A percentile compares a stretch with the other conserved stretches of the same genome.
Conservation (phyloP, 2,797 vertebrate genomes). For the Anguilla megastoma region DNA sequence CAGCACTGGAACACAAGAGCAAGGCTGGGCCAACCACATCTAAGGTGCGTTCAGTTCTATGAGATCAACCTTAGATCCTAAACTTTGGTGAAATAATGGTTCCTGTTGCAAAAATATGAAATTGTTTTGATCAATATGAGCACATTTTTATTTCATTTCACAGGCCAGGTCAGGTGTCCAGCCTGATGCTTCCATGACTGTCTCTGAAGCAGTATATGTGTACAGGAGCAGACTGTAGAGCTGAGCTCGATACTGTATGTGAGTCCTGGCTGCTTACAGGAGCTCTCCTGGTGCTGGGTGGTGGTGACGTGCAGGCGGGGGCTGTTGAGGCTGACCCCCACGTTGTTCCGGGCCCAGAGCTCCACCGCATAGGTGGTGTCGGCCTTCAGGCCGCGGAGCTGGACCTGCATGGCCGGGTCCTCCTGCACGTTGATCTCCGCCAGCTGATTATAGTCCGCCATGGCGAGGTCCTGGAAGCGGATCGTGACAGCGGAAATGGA, state of each 20-base stretch:
- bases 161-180: neutral
- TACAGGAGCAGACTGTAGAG: neutral
- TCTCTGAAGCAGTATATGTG: neutral
- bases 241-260: neutral
- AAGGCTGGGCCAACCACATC: neutral
- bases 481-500: slow-evolving; percentile 79
- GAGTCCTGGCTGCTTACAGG: slow-evolving; percentile 33
- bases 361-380: slow-evolving; percentile 77
- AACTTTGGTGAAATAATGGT: neutral
- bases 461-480: slow-evolving; percentile 75
- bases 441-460: slow-evolving; percentile 76
- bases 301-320: slow-evolving; percentile 69
- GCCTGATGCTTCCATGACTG: neutral
- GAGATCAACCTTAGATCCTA: neutral
- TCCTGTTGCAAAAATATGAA: too few relatives aligned
- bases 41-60: neutral
- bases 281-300: slow-evolving; percentile 41
- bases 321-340: slow-evolving; percentile 72
- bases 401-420: slow-evolving; percentile 69
- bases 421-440: slow-evolving; percentile 74
- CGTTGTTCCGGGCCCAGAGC: slow-evolving; percentile 79
- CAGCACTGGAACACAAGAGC: slow-evolving; percentile 54
- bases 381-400: slow-evolving; percentile 78
- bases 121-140: too few relatives aligned
- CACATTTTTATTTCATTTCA: neutral